Evolutionary conservation across 2,113 vertebrate genomes (phyloP), one percentile per base, ranked within the genome.

Genomic region (Archilochus colubris): DNA sequence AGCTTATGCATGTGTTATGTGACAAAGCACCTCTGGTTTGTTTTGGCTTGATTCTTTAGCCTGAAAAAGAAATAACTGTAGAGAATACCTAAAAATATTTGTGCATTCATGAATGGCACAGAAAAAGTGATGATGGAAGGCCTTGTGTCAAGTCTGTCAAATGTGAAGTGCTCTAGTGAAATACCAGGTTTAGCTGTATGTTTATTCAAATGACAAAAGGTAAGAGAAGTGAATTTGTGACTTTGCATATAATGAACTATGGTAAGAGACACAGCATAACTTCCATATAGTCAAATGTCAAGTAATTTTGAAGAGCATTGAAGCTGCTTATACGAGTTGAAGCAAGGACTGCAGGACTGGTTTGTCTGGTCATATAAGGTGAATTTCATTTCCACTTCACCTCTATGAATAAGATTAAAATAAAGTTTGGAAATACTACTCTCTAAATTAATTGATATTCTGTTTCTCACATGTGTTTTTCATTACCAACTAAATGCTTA

Each of bases 401-500:
- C 14, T 87, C 74, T 82, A 14, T 82, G 55, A 89, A 40, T 87
- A 87, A 91, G 62, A 91, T 89, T 62, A 92, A 86, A 95, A 91
- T 86, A 40, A 92, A 89, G 31, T 85, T 91, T 85, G 51, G 82
- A 79, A 94, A 66, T 82, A 62, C 17, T 73, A 14, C 57, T 90
- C 38, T 63, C 80, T 51, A 64, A 87, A 91, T 85, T 80, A 92
- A 59, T 91, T 89, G 54, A 82, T 95, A 91, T 53, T 79, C 53
- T 64, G 4, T 79, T 94, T 91, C 78, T 93, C 75, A 63, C 91
- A 92, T 91, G 62, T 92, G 89, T 84, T 96, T 92, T 82, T 64
- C 62, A 82, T 92, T 89, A 92, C 84, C 31, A 77, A 27, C 40
- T 89, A 87, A 85, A 80, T 82, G 66, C 43, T 91, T 94, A 82